Evolutionary conservation across 2,113 vertebrate genomes (phyloP).

Genomic region (Tupaia tana): DNA sequence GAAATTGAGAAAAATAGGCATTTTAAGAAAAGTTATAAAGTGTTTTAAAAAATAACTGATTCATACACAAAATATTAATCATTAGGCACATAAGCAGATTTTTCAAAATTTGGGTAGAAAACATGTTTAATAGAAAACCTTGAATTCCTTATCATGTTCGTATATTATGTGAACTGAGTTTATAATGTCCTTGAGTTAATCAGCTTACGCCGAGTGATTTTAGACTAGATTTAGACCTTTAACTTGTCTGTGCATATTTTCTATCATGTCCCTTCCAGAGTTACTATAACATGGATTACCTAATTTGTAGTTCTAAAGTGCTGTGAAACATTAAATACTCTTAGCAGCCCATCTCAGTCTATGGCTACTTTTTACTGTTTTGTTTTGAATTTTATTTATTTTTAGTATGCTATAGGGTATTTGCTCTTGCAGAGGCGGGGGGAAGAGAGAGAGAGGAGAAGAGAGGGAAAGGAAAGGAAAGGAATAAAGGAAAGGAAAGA

Average conservation of each 20-base stretch:
- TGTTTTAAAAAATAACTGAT: slow-evolving; percentile 38
- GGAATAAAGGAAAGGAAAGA: too few species aligned
- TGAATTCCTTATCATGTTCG: slow-evolving; percentile 44
- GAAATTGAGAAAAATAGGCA: not conserved
- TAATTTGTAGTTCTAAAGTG: slow-evolving; percentile 41
- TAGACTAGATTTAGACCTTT: slow-evolving; percentile 3
- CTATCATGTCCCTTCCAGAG: not conserved
- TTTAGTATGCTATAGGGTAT: too few species aligned
- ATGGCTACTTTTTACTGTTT: too few species aligned
- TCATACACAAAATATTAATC: not conserved
- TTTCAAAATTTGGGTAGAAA: slow-evolving; percentile 47
- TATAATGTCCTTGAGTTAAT: slow-evolving; percentile 2
- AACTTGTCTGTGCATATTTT: slow-evolving; percentile 7
- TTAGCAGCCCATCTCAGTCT: not conserved
- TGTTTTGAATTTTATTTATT: too few species aligned
- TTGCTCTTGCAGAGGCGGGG: too few species aligned
- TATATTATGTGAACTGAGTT: slow-evolving; percentile 1
- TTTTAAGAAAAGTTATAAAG: slow-evolving; percentile 15
- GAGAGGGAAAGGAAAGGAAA: too few species aligned
- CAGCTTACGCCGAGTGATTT: not conserved
- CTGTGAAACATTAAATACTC: not conserved
- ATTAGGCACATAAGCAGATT: not conserved
- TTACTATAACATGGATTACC: not conserved
- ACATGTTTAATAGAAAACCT: not conserved
- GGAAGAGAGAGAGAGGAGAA: too few species aligned